Base-by-base conservation (phyloP, 1,140 invertebrate genomes). In the Drosophila erecta region DNA sequence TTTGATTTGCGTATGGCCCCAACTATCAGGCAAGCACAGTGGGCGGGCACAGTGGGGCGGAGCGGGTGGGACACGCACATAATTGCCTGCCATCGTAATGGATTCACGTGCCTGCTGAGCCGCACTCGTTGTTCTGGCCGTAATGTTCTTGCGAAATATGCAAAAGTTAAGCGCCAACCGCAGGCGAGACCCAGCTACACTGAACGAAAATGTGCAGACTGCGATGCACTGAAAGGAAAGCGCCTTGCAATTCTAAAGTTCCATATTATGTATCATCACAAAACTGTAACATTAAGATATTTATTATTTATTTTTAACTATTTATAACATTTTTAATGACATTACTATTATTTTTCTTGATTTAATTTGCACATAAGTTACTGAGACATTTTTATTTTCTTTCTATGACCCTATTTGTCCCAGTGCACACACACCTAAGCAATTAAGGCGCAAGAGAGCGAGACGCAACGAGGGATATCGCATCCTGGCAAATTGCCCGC, bases 71-170 rank as follows among this genome's bases (percentile, higher is more conserved):
- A 62, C 79, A 87, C 79, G 84, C 85, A 87, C 76, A 89, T 89
- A 84, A 87, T 87, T 87, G 84, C 75, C 76, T 87, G 84, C 76
- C 79, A 74, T 73, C 84, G 75, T 87, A 89, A 87, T 73, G 83
- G 84, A 54, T 87, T 83, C 76, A 80, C 80, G 84, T 84, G 67
- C 71, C 79, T 67, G 56, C 56, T 30, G 58, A 64, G 14, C 24
- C 50, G 33, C 17, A 49, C 12, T 47, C 57, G 40, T 44, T 62
- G 22, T 47, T 40, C 24, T 57, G 12, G 30, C 11, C 27, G 20
- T 55, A 55, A 50, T 51, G 22, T 43, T 49, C 41, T 44, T 75
- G 65, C 56, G 58, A 49, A 76, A 51, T 61, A 66, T 72, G 80
- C 76, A 83, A 75, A 79, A 73, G 64, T 69, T 74, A 65, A 74